Evolutionary conservation across 2,797 vertebrate species (phyloP).

Genomic region (Siniperca scherzeri): DNA sequence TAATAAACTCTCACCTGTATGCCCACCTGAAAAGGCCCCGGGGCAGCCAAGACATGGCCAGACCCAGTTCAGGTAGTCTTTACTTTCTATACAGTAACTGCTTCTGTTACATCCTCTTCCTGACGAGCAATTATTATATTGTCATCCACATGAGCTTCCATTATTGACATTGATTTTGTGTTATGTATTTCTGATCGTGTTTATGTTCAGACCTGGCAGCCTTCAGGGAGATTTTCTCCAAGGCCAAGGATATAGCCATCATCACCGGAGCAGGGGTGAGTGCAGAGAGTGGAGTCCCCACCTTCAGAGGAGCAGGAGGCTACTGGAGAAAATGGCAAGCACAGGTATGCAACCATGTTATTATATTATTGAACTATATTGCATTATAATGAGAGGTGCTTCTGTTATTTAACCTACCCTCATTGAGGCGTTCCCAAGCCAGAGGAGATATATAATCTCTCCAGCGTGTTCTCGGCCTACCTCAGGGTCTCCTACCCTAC

Average conservation of each 20-base stretch:
- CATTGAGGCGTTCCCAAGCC: too few species aligned
- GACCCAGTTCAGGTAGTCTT: constrained; percentile 82
- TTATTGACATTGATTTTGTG: neutral
- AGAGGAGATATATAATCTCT: neutral
- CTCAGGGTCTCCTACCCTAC: neutral
- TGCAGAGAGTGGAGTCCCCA: constrained; percentile 95
- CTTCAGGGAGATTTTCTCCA: constrained; percentile 92
- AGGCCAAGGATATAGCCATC: constrained; percentile 91
- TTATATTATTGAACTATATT: neutral
- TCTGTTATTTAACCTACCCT: neutral
- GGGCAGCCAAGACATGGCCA: constrained; percentile 68
- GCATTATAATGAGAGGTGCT: neutral
- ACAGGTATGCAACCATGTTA: constrained; percentile 78
- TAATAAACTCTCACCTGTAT: constrained; percentile 53
- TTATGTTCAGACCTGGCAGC: constrained; percentile 86
- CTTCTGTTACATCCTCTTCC: neutral
- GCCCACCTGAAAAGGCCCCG: constrained; percentile 46
- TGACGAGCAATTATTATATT: neutral
- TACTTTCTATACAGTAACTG: too few species aligned
- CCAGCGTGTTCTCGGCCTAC: neutral
- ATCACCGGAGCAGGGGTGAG: constrained; percentile 95
- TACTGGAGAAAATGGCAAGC: constrained; percentile 97
- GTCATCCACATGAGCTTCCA: neutral
- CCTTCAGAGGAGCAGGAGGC: constrained; percentile 95
- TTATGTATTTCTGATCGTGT: neutral